These are phyloP conservation scores for Ailurus styani DNA, from an alignment of 2,113 vertebrate species.

Conservation along the genomic window DNA sequence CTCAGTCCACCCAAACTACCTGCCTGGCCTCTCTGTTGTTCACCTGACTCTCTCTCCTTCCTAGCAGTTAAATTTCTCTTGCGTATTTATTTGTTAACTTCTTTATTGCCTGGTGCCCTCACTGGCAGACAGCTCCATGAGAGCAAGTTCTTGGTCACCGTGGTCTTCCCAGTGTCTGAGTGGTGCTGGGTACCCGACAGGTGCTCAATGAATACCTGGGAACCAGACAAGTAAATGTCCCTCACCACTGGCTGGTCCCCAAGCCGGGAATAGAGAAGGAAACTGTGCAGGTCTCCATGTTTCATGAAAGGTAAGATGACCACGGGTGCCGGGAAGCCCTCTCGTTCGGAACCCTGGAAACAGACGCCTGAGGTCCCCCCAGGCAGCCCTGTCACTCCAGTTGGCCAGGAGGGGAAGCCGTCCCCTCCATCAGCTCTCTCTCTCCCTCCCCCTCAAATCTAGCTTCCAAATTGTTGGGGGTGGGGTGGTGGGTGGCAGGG, in stretches of 20 bases:
- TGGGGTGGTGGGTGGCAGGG: neutral
- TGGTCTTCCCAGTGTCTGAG: neutral
- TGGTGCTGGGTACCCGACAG: neutral
- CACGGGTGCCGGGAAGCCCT: conserved; percentile 92
- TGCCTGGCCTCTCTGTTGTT: neutral
- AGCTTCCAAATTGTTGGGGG: neutral
- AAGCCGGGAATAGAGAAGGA: conserved; percentile 91
- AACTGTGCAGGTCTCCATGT: conserved; percentile 95
- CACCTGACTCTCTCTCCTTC: neutral
- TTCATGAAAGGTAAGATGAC: conserved; percentile 95
- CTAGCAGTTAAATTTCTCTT: neutral
- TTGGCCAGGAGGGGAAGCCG: neutral
- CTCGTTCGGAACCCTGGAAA: conserved; percentile 92
- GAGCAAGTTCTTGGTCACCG: neutral
- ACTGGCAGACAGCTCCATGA: neutral
- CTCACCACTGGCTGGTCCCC: conserved; percentile 91
- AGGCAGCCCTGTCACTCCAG: neutral
- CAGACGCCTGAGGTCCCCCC: conserved; percentile 85
- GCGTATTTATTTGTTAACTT: neutral
- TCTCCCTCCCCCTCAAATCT: neutral
- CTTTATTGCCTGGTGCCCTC: neutral
- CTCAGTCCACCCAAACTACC: neutral
- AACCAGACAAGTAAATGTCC: neutral
- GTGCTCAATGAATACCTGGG: neutral
- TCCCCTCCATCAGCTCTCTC: neutral